These are phyloP conservation scores for Aspidoscelis tigris DNA, from an alignment of 2,113 vertebrate genomes.

Conservation along the genomic window DNA sequence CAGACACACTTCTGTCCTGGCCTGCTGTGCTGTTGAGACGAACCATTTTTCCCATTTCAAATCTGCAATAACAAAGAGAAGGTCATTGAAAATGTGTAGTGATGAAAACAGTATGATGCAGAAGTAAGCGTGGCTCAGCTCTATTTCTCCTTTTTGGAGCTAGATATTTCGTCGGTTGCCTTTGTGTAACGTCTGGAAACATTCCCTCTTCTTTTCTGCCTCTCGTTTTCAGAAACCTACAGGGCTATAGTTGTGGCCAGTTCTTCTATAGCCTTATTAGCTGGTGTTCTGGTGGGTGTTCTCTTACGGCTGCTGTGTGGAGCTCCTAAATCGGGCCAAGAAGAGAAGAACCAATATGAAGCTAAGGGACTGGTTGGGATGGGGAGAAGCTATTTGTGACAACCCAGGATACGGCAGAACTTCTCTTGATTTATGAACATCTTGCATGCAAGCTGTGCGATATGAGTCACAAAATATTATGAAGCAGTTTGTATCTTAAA, in stretches of 20 bases:
- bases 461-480: not conserved
- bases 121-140: too few species aligned
- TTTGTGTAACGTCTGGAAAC: not conserved
- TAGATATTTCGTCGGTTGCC: not conserved
- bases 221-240: constrained; percentile 5
- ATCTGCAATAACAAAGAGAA: too few species aligned
- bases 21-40: too few species aligned
- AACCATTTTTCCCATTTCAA: too few species aligned
- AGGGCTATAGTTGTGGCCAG: not conserved
- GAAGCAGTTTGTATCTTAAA: not conserved
- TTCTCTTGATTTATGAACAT: not conserved
- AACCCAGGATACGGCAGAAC: not conserved
- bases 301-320: not conserved
- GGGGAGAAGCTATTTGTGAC: not conserved
- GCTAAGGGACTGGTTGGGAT: not conserved
- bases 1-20: too few species aligned
- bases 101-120: too few species aligned
- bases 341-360: not conserved
- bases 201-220: not conserved
- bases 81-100: too few species aligned
- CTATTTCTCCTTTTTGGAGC: not conserved
- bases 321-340: not conserved
- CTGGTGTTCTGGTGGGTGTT: not conserved
- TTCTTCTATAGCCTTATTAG: not conserved
- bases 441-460: too few species aligned